A percentile compares a stretch with the other conserved stretches of the same genome.
These are phyloP conservation scores for Paralvinella palmiformis DNA, from an alignment of 1,140 invertebrate genomes.

Conservation along the genomic window DNA sequence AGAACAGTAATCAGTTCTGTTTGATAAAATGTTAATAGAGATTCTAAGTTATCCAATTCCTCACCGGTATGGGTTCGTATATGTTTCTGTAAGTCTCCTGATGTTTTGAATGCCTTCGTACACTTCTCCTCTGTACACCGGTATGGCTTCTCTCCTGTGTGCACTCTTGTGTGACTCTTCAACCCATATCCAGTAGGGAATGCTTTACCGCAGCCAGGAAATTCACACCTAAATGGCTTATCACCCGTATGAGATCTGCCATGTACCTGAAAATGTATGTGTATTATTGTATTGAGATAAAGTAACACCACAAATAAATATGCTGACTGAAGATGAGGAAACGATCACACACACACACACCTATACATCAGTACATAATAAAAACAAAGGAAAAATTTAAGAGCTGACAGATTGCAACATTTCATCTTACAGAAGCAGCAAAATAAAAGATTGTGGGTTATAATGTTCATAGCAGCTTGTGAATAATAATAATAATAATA, in stretches of 20 bases:
- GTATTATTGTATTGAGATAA: conserved; percentile 1
- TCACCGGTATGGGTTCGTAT: conserved; percentile 64
- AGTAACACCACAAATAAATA: background rate
- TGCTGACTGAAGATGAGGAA: no score
- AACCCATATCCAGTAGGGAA: conserved; percentile 65
- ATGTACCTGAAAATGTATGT: conserved; percentile 54
- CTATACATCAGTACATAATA: no score
- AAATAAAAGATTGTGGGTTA: no score
- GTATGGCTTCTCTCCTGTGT: conserved; percentile 66
- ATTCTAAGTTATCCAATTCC: no score
- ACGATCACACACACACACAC: no score
- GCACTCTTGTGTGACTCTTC: conserved; percentile 63
- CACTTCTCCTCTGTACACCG: conserved; percentile 57
- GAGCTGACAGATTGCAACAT: no score
- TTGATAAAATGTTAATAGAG: no score
- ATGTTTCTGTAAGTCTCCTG: conserved; percentile 66
- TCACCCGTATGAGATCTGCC: conserved; percentile 67
- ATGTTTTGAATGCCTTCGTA: conserved; percentile 63
- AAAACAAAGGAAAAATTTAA: no score
- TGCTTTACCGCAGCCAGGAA: conserved; percentile 58
- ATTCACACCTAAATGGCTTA: conserved; percentile 61
- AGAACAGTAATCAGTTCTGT: no score
- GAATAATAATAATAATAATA: no score
- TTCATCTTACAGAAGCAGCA: no score
- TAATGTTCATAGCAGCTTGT: no score